Evolutionary conservation across 2,888 invertebrate genomes (phyloP).

Genomic region (Pharmacophagus antenor): DNA sequence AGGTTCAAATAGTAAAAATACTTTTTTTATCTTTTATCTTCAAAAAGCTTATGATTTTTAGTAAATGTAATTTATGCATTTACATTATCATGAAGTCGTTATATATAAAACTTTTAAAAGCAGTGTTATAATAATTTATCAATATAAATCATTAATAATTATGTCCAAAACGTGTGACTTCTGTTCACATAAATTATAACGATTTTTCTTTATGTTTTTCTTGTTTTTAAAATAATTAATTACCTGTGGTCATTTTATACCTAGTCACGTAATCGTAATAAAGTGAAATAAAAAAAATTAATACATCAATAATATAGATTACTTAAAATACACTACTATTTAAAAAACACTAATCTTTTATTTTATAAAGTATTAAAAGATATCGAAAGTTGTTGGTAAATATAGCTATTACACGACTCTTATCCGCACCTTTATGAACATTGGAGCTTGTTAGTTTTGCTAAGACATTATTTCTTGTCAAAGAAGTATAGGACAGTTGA

Average conservation of each 20-base stretch:
- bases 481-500: no score
- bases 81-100: neutral
- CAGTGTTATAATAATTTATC: slow-evolving; percentile 9
- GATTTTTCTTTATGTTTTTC: slow-evolving; percentile 15
- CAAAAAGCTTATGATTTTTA: neutral
- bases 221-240: slow-evolving; percentile 28
- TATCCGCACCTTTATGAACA: no score
- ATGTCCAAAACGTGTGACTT: neutral
- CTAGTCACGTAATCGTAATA: slow-evolving; percentile 13
- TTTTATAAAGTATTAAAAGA: no score
- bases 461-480: no score
- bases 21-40: no score
- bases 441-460: no score
- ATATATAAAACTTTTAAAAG: neutral
- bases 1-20: no score
- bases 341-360: no score
- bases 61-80: neutral
- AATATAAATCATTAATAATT: neutral
- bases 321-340: no score
- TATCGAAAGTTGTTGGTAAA: no score
- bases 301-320: no score
- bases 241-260: slow-evolving; percentile 2
- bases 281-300: slow-evolving; percentile 1
- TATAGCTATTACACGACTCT: no score
- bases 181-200: slow-evolving; percentile 8